Conservation (phyloP, 2,888 invertebrate species). For the Griposia aprilina region DNA sequence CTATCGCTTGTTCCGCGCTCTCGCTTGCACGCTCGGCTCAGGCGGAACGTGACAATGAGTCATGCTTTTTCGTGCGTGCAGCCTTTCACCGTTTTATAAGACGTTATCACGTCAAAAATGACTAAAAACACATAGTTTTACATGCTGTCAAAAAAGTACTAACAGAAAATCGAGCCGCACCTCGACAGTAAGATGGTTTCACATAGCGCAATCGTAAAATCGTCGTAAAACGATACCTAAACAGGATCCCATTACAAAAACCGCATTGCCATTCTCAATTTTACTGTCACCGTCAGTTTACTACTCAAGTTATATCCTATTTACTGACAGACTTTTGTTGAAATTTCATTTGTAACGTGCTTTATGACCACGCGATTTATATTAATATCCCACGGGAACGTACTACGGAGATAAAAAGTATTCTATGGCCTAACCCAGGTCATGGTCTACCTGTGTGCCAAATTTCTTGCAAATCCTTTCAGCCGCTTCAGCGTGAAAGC, state of each 20-base stretch:
- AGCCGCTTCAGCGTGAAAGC: background rate
- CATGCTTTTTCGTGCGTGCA: too few relatives aligned
- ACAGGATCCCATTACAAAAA: slow-evolving; percentile 79
- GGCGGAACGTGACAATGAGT: too few relatives aligned
- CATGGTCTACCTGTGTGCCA: background rate
- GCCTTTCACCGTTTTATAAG: too few relatives aligned
- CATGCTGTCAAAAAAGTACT: slow-evolving; percentile 36
- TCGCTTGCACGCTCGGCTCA: too few relatives aligned
- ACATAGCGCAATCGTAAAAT: slow-evolving; percentile 79
- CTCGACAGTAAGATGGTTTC: slow-evolving; percentile 65
- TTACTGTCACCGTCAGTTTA: slow-evolving; percentile 76
- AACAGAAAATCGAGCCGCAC: slow-evolving; percentile 56
- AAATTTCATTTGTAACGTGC: slow-evolving; percentile 66
- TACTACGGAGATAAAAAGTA: too few relatives aligned
- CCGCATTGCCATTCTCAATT: slow-evolving; percentile 71
- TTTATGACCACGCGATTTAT: slow-evolving; percentile 62
- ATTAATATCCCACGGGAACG: background rate
- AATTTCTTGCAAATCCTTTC: background rate
- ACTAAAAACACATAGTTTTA: slow-evolving; percentile 3
- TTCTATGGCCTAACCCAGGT: too few relatives aligned
- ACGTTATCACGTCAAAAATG: too few relatives aligned
- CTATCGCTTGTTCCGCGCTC: too few relatives aligned
- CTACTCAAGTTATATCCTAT: slow-evolving; percentile 76
- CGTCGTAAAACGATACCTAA: slow-evolving; percentile 80
- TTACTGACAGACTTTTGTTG: slow-evolving; percentile 70